Percentiles rank a stretch among this genome's conserved stretches.
phyloP scores from a whole-genome alignment of 2,113 vertebrate species.

The Cinclus cinclus region DNA sequence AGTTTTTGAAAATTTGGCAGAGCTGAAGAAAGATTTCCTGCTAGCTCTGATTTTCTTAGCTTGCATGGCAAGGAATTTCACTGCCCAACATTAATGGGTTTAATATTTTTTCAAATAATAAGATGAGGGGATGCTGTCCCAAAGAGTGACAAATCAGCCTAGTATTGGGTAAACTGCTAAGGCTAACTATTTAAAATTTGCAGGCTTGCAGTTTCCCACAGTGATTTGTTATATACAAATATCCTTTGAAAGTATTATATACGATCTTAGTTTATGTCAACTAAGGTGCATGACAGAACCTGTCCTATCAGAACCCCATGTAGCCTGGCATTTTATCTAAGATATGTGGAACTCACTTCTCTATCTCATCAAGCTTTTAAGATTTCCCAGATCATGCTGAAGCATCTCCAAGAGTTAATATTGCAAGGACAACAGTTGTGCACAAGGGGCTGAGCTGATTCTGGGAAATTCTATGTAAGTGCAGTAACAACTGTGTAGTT shows the following conservation, averaged over 20 bases:
- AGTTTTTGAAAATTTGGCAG: background rate
- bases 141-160: background rate
- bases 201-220: background rate
- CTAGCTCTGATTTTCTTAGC: background rate
- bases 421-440: background rate
- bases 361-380: background rate
- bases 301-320: background rate
- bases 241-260: background rate
- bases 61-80: background rate
- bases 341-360: background rate
- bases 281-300: background rate
- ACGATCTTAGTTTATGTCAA: background rate
- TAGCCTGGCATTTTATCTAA: background rate
- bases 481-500: background rate
- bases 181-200: background rate
- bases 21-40: background rate
- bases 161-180: background rate
- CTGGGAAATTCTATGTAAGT: background rate
- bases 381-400: background rate
- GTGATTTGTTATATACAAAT: background rate
- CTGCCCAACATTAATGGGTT: background rate
- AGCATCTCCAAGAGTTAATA: background rate
- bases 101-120: background rate
- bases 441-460: background rate
- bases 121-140: background rate